phyloP scores from a whole-genome alignment of 1,140 invertebrate genomes.

The Trypoxylus dichotomus region DNA sequence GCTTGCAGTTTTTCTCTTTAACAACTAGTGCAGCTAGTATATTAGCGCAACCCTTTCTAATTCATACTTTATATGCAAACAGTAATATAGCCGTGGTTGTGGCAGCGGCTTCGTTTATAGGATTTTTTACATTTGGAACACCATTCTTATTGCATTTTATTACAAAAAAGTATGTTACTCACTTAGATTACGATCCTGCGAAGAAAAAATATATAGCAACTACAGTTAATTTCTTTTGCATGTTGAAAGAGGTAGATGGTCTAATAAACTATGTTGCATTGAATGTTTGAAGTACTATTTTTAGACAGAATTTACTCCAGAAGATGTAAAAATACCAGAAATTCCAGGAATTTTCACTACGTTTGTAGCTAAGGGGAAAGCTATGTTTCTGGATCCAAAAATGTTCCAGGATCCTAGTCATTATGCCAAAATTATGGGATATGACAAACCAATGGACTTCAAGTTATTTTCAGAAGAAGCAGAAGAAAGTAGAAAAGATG shows the following conservation, averaged over 20 bases:
- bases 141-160: slow-evolving; percentile 81
- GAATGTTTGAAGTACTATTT: slow-evolving; percentile 46
- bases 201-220: slow-evolving; percentile 70
- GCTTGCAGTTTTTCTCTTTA: slow-evolving; percentile 69
- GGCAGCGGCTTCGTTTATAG: slow-evolving; percentile 66
- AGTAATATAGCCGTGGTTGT: slow-evolving; percentile 60
- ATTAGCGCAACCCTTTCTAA: slow-evolving; percentile 71
- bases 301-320: slow-evolving; percentile 71
- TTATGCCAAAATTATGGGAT: slow-evolving; percentile 85
- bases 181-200: slow-evolving; percentile 69
- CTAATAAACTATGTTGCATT: neutral
- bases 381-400: slow-evolving; percentile 75
- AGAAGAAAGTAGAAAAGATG: neutral
- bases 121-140: slow-evolving; percentile 80
- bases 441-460: slow-evolving; percentile 86
- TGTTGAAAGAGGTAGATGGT: slow-evolving; percentile 61
- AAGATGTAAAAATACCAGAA: slow-evolving; percentile 78
- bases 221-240: slow-evolving; percentile 68
- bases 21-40: slow-evolving; percentile 71
- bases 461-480: slow-evolving; percentile 55
- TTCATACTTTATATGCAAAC: slow-evolving; percentile 61
- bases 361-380: slow-evolving; percentile 67
- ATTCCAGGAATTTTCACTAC: slow-evolving; percentile 81
- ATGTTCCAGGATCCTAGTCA: slow-evolving; percentile 70
- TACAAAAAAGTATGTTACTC: slow-evolving; percentile 83